Evolutionary conservation across 2,888 invertebrate genomes (phyloP).

Genomic region (Eustalomyia histrio): DNA sequence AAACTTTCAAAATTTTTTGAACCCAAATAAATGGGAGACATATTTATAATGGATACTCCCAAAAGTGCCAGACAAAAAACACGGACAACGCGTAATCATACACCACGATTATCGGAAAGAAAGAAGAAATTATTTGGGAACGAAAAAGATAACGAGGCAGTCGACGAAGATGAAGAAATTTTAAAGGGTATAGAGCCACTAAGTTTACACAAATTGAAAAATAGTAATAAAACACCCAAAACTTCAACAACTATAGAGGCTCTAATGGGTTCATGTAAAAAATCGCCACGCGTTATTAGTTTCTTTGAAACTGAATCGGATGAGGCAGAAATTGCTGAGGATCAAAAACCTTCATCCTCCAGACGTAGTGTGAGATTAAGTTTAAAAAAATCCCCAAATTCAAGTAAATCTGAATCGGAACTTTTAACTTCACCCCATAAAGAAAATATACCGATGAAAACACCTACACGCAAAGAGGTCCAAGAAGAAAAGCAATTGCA

Average conservation of each 20-base stretch:
- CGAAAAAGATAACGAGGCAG: slow-evolving; percentile 66
- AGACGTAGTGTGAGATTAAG: slow-evolving; percentile 64
- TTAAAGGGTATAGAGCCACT: slow-evolving; percentile 65
- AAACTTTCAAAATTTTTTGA: too few species aligned
- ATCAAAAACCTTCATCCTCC: slow-evolving; percentile 42
- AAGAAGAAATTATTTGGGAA: slow-evolving; percentile 83
- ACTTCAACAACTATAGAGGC: slow-evolving; percentile 51
- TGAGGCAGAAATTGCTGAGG: slow-evolving; percentile 37
- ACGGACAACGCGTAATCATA: slow-evolving; percentile 75
- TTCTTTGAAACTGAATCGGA: slow-evolving; percentile 61
- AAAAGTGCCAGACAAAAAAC: slow-evolving; percentile 67
- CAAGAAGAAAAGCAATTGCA: slow-evolving; percentile 70
- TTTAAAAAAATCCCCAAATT: slow-evolving; percentile 28
- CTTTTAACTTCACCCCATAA: slow-evolving; percentile 48
- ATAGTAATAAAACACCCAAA: slow-evolving; percentile 44
- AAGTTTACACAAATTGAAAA: slow-evolving; percentile 24
- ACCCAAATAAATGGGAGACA: neutral
- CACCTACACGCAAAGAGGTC: slow-evolving; percentile 39
- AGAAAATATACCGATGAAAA: slow-evolving; percentile 59
- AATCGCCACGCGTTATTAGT: slow-evolving; percentile 50
- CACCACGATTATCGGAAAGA: slow-evolving; percentile 83
- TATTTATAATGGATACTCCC: slow-evolving; percentile 76
- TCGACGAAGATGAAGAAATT: slow-evolving; percentile 70
- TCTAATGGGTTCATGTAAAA: slow-evolving; percentile 45
- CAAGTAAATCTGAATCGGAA: slow-evolving; percentile 35